Evolutionary conservation across 92 coral and sea anemone species (phyloP).

Genomic region (Anthopleura xanthogrammica): DNA sequence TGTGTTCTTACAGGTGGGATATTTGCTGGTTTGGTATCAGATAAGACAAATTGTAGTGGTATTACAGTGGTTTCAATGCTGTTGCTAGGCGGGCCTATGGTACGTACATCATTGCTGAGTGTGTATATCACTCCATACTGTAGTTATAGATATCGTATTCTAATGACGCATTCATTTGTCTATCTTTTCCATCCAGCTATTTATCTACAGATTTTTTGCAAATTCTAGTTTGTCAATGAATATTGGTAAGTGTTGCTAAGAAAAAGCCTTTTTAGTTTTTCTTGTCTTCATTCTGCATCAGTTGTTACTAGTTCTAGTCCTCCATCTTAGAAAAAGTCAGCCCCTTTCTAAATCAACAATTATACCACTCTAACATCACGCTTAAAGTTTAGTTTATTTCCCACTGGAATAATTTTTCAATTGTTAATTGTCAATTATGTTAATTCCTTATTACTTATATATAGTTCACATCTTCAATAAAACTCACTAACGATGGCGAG

Average conservation of each 20-base stretch:
- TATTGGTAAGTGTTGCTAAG: slow-evolving; percentile 57
- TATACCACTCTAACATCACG: too few species aligned
- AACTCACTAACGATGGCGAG: too few species aligned
- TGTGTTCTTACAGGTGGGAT: slow-evolving; percentile 75
- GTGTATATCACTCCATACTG: too few species aligned
- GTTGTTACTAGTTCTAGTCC: too few species aligned
- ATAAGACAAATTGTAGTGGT: slow-evolving; percentile 87
- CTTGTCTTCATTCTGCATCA: background rate
- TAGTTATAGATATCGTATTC: background rate
- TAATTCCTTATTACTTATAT: too few species aligned
- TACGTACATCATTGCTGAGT: too few species aligned
- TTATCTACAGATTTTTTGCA: slow-evolving; percentile 77
- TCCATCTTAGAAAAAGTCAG: too few species aligned
- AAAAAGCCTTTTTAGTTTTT: background rate
- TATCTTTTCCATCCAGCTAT: slow-evolving; percentile 55
- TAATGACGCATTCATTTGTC: background rate
- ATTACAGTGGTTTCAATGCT: slow-evolving; percentile 85
- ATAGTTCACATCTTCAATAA: too few species aligned
- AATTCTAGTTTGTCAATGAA: slow-evolving; percentile 57
- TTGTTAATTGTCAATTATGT: too few species aligned
- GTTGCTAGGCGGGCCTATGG: slow-evolving; percentile 74
- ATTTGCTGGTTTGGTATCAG: slow-evolving; percentile 89
- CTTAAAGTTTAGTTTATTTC: too few species aligned
- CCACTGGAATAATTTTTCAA: too few species aligned
- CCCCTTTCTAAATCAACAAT: too few species aligned